A percentile compares a stretch with the other conserved stretches of the same genome.
Conservation (phyloP, 2,113 vertebrate species). For the Todiramphus chloris region DNA sequence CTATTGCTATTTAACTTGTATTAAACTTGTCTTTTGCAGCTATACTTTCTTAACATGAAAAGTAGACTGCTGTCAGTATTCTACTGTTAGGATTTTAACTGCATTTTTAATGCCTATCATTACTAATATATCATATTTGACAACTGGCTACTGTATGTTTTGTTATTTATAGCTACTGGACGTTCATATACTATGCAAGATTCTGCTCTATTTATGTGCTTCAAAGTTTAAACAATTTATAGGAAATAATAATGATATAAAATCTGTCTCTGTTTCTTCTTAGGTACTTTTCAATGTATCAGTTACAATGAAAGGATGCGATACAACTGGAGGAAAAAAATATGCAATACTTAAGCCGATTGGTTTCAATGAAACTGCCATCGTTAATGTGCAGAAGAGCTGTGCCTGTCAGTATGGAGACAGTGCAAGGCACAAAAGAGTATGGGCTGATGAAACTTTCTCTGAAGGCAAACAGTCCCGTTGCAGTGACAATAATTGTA, state of each 20-base stretch:
- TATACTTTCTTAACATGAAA: not conserved
- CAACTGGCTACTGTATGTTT: not conserved
- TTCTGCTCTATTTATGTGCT: not conserved
- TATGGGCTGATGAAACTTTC: slow-evolving; percentile 75
- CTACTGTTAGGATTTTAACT: not conserved
- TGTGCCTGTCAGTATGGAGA: slow-evolving; percentile 83
- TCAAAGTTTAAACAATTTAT: not conserved
- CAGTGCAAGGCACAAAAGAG: slow-evolving; percentile 43
- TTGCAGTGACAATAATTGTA: slow-evolving; percentile 61
- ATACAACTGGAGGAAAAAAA: slow-evolving; percentile 75
- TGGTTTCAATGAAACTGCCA: slow-evolving; percentile 93
- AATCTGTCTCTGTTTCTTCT: slow-evolving; percentile 6
- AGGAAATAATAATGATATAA: not conserved
- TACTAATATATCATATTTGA: not conserved
- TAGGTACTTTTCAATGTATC: slow-evolving; percentile 93
- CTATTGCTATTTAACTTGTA: not conserved
- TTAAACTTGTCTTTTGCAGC: not conserved
- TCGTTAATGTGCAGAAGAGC: slow-evolving; percentile 78
- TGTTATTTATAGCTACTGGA: not conserved
- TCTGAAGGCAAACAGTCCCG: slow-evolving; percentile 57
- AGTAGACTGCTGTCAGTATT: not conserved
- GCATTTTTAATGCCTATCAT: not conserved
- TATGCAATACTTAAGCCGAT: slow-evolving; percentile 83
- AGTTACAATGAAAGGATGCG: slow-evolving; percentile 82
- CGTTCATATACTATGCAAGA: not conserved